Evolutionary conservation across 92 coral and sea anemone genomes (phyloP).

Genomic region (Paramuricea clavata): DNA sequence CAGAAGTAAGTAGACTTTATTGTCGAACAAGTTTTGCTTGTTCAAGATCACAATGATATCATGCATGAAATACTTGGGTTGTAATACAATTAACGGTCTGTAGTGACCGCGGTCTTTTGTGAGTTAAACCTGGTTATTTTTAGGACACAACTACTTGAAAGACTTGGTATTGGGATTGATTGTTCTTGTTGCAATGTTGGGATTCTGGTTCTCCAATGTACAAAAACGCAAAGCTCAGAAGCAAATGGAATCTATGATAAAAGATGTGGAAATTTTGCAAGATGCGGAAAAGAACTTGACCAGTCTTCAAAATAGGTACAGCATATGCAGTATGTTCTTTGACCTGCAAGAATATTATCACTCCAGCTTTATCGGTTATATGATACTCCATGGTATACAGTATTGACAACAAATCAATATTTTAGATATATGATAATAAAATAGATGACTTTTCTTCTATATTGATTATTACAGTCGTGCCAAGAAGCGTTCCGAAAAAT

Average conservation of each 20-base stretch:
- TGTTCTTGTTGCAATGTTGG: slow-evolving; percentile 89
- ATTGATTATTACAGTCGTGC: too few species aligned
- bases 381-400: too few species aligned
- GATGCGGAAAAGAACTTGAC: slow-evolving; percentile 93
- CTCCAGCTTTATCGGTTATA: too few species aligned
- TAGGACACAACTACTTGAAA: slow-evolving; percentile 93
- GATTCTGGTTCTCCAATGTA: slow-evolving; percentile 92
- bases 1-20: slow-evolving; percentile 49
- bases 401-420: too few species aligned
- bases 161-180: slow-evolving; percentile 91
- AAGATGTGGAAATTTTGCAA: slow-evolving; percentile 85
- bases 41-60: not conserved
- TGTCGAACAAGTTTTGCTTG: not conserved
- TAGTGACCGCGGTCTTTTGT: too few species aligned
- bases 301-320: slow-evolving; percentile 76
- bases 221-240: slow-evolving; percentile 94
- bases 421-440: too few species aligned
- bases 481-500: too few species aligned
- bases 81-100: too few species aligned
- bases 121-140: too few species aligned
- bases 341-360: not conserved
- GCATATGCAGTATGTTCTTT: not conserved
- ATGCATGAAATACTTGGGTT: too few species aligned
- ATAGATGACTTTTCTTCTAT: too few species aligned
- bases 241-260: slow-evolving; percentile 92